Base-by-base conservation (phyloP, 2,888 invertebrate genomes). In the Steinernema carpocapsae region DNA sequence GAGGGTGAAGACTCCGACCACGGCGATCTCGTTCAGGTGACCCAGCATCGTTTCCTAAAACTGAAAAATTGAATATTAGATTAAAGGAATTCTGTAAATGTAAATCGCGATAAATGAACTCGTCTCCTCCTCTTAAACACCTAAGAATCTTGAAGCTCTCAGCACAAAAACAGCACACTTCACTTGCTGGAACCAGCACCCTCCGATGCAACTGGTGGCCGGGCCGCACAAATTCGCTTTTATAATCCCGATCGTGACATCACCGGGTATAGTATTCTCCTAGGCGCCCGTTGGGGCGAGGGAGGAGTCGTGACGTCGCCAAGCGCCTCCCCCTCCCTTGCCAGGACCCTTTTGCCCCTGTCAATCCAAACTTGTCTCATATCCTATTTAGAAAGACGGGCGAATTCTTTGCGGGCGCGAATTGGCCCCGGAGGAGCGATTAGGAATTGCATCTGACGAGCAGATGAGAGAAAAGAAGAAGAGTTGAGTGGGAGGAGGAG, bases 181-280 rank as follows among this genome's bases (percentile, higher is more conserved):
- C n/a, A 3, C 48, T 4, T 7, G 48, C 48, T 19, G 43, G 14
- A n/a, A n/a, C n/a, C 37, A 37, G 10, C 37, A 37, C 37, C 10
- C n/a, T n/a, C n/a, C 10, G 10, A 37, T 6, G 37, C 37, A 37
- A 37, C 3, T 37, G 37, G 37, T 37, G 3, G 4, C 37, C 37
- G 37, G 37, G 37, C 37, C 37, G 3, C 37, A 37, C 37, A 37
- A 37, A 37, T 37, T 37, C 37, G 37, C 64, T 64, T 37, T 64
- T 64, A 64, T 64, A 48, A n/a, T 64, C 64, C 64, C 64, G 12
- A 17, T 3, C 64, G 37, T 64, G 64, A 64, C 64, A 64, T 64
- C 64, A 64, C 26, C 64, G 64, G 64, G 64, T 64, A 64, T 64
- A 64, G 64, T 64, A 64, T 64, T 64, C 64, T 64, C 64, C 52